A percentile compares a stretch with the other conserved stretches of the same genome.
Evolutionary conservation across 1,140 invertebrate genomes (phyloP).

Genomic region (Drosophila tsacasi): DNA sequence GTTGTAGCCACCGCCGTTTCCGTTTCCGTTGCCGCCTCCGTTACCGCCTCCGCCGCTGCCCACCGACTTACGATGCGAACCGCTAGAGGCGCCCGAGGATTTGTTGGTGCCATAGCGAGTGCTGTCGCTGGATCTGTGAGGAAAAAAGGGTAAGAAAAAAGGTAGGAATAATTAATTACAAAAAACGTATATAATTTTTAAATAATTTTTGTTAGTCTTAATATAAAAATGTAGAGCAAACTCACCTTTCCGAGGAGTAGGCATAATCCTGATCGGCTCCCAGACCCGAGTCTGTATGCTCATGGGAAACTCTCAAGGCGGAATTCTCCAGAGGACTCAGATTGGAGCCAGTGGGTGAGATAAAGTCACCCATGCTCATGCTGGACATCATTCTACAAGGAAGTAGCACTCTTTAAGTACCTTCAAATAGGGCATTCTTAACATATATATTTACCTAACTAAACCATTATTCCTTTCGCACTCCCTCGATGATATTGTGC

Average conservation of each 20-base stretch:
- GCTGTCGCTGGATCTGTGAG: slow-evolving; percentile 82
- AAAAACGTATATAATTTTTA: background rate
- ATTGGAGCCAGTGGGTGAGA: slow-evolving; percentile 83
- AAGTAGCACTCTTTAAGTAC: background rate
- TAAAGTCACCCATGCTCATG: slow-evolving; percentile 85
- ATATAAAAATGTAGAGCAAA: background rate
- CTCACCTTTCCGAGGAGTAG: slow-evolving; percentile 87
- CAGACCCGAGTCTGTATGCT: slow-evolving; percentile 89
- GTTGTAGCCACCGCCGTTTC: slow-evolving; percentile 75
- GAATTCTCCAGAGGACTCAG: slow-evolving; percentile 85
- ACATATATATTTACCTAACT: slow-evolving; percentile 63
- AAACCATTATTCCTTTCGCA: slow-evolving; percentile 79
- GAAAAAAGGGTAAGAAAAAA: background rate
- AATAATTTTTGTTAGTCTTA: background rate
- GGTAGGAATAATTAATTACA: background rate
- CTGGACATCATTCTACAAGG: slow-evolving; percentile 83
- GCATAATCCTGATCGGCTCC: slow-evolving; percentile 90
- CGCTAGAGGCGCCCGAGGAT: slow-evolving; percentile 83
- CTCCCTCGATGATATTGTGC: slow-evolving; percentile 81
- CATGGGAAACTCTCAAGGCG: slow-evolving; percentile 87
- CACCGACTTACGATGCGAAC: slow-evolving; percentile 80
- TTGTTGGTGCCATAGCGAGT: slow-evolving; percentile 85
- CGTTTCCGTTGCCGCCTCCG: slow-evolving; percentile 25
- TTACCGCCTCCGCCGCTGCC: slow-evolving; percentile 44
- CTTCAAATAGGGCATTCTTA: fast-evolving